Conservation (phyloP, 2,113 vertebrate species). For the Craseonycteris thonglongyai region DNA sequence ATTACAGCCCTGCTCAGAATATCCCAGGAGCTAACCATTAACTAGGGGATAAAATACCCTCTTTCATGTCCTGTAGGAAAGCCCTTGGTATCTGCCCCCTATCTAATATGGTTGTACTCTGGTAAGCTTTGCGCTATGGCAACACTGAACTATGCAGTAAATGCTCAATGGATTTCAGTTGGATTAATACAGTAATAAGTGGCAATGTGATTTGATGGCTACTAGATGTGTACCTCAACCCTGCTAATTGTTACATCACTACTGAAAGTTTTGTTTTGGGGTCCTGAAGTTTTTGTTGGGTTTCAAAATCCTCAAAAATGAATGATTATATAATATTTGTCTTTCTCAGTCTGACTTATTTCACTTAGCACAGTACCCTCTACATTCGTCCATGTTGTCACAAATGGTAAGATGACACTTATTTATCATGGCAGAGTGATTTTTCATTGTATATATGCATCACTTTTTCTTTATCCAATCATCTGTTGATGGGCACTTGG, state of each 20-base stretch:
- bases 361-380: too few relatives aligned
- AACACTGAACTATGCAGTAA: neutral
- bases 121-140: neutral
- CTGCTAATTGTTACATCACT: neutral
- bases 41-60: neutral
- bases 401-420: too few relatives aligned
- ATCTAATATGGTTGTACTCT: neutral
- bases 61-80: neutral
- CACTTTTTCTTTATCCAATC: too few relatives aligned
- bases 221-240: neutral
- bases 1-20: neutral
- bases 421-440: too few relatives aligned
- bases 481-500: too few relatives aligned
- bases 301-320: neutral
- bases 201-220: neutral
- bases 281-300: neutral
- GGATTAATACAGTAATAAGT: neutral
- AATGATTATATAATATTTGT: neutral
- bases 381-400: too few relatives aligned
- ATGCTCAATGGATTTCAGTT: too few relatives aligned
- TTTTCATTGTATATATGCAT: too few relatives aligned
- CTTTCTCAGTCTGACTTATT: too few relatives aligned
- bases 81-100: neutral
- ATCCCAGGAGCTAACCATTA: neutral
- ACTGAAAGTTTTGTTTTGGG: neutral